Percentiles rank a stretch among this genome's conserved stretches.
Conservation (phyloP, 2,113 vertebrate genomes). For the Myiozetetes cayanensis region DNA sequence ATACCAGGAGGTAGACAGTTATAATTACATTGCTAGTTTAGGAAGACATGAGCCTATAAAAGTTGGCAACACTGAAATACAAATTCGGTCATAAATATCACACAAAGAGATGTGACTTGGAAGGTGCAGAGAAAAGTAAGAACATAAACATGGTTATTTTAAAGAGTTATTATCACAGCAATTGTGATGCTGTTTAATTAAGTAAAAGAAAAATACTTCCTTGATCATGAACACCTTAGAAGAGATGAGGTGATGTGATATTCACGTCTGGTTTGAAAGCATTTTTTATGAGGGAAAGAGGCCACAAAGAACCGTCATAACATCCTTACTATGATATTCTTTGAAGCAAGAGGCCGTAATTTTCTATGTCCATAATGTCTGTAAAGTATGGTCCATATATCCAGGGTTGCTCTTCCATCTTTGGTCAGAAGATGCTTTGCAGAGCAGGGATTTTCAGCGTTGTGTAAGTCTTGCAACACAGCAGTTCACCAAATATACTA, state of each 20-base stretch:
- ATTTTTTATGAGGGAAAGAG: background rate
- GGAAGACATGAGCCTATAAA: slow-evolving; percentile 31
- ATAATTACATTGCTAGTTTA: slow-evolving; percentile 64
- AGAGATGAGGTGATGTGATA: background rate
- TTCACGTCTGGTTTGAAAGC: background rate
- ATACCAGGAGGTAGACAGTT: slow-evolving; percentile 52
- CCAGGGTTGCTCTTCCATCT: background rate
- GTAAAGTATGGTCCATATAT: background rate
- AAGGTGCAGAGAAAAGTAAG: background rate
- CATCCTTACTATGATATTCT: background rate
- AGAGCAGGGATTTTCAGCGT: background rate
- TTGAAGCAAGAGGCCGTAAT: background rate
- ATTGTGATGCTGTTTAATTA: background rate
- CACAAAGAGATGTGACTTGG: background rate
- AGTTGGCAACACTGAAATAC: slow-evolving; percentile 19
- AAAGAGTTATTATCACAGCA: background rate
- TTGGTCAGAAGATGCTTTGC: background rate
- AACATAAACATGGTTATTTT: slow-evolving; percentile 8
- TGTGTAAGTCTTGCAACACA: background rate
- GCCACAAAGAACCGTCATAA: background rate
- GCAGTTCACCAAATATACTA: background rate
- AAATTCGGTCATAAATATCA: slow-evolving; percentile 26
- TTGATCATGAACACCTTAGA: background rate
- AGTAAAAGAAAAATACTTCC: background rate
- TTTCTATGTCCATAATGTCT: background rate